These are phyloP conservation scores for Apamea anceps DNA, from an alignment of 2,888 invertebrate species.

Conservation along the genomic window DNA sequence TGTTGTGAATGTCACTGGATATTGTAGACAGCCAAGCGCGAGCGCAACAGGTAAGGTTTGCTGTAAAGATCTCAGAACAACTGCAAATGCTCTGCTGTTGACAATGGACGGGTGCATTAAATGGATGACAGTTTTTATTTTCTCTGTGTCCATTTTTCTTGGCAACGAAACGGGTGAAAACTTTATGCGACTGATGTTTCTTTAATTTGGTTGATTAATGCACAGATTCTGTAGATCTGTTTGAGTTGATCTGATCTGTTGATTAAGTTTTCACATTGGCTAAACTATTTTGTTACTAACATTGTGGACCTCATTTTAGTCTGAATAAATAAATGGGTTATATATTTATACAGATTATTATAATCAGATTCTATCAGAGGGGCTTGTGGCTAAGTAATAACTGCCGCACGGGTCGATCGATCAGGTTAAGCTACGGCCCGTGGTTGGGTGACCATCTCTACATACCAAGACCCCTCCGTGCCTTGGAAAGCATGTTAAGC, in stretches of 20 bases:
- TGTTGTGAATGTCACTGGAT: slow-evolving; percentile 58
- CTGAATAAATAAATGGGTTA: neutral
- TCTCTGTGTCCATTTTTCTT: slow-evolving; percentile 40
- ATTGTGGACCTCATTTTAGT: neutral
- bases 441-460: no score
- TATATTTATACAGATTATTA: neutral
- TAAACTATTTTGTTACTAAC: neutral
- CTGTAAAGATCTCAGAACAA: slow-evolving; percentile 50
- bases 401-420: neutral
- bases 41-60: slow-evolving; percentile 63
- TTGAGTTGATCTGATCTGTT: neutral
- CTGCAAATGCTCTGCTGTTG: slow-evolving; percentile 59
- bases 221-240: neutral
- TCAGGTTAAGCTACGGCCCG: no score
- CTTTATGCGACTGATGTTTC: neutral
- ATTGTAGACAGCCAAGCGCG: slow-evolving; percentile 60
- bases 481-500: no score
- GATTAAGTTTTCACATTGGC: neutral
- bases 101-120: slow-evolving; percentile 57
- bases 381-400: no score
- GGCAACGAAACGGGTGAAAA: slow-evolving; percentile 2
- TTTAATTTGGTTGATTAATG: neutral
- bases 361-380: neutral
- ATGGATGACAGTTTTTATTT: slow-evolving; percentile 41
- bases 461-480: no score